Evolutionary conservation across 2,888 invertebrate genomes (phyloP), one percentile per base, ranked within the genome.

Genomic region (Drosophila lutescens): DNA sequence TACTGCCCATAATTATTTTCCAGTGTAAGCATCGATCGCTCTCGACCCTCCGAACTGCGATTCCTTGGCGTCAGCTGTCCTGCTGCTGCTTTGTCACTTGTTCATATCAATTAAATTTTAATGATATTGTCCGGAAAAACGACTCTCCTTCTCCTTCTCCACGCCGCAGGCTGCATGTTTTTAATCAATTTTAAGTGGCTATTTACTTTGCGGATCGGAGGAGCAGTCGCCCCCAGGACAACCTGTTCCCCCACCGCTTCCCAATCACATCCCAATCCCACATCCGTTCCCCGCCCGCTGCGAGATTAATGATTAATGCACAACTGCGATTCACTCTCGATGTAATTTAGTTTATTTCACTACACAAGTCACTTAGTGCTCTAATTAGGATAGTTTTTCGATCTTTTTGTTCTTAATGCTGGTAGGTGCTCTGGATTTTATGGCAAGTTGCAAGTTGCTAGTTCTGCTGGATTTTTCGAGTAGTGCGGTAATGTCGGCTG

Each of bases 151-250:
- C 30, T 38, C 13, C 20, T 40, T 13, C 30, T 38, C 13, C 20
- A 17, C 9, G 74, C 80, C 73, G 62, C 62, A 17, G 68, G 68
- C 71, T 44, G 61, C 77, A 76, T 85, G 85, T 77, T 86, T 82
- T 86, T 86, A 87, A 87, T 86, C 85, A 86, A 86, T 85, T 87
- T 87, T 82, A 79, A 86, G 77, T 77, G 82, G 77, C 63, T 79
- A 86, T 86, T 86, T 85, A 86, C 82, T 67, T 82, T 76, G 54
- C 51, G 49, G 62, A 54, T 23, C 53, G 15, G 26, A 13, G 62
- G 46, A 36, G 32, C 36, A 38, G 20, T 12, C 15, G 17, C 70
- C 57, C 20, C 49, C 23, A 47, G 12, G 9, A 34, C 46, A 74
- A 80, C 83, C 77, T 44, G 82, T 84, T 84, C 60, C 17, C 15